These are phyloP conservation scores for Papilio xuthus DNA, from an alignment of 1,140 invertebrate genomes.

Conservation along the genomic window DNA sequence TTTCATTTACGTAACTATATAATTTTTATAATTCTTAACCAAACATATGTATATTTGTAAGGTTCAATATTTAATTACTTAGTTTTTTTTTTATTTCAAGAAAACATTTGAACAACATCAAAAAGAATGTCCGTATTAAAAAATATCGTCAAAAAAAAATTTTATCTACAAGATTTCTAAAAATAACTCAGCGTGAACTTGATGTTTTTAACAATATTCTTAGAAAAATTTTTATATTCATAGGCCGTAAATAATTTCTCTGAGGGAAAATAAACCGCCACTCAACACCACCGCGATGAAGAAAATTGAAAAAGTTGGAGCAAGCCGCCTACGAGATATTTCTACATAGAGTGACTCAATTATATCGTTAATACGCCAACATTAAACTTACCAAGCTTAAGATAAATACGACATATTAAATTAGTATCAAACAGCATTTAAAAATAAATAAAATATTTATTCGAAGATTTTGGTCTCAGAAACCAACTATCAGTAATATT, in stretches of 20 bases:
- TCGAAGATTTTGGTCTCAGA: too few species aligned
- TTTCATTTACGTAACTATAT: too few species aligned
- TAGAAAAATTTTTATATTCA: conserved; percentile 6
- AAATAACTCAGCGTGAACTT: not conserved
- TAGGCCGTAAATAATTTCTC: not conserved
- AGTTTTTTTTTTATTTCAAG: too few species aligned
- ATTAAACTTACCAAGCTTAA: not conserved
- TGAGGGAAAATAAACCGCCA: not conserved
- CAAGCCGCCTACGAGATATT: not conserved
- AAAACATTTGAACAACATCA: not conserved
- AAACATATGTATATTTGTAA: too few species aligned
- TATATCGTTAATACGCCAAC: not conserved
- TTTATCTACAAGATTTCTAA: not conserved
- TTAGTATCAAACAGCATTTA: too few species aligned
- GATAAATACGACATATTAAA: too few species aligned
- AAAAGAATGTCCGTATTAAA: too few species aligned
- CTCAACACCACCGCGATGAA: not conserved
- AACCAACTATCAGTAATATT: too few species aligned
- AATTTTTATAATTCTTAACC: too few species aligned
- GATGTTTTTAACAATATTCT: not conserved
- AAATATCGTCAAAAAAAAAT: not conserved
- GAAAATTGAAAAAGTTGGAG: conserved; percentile 5
- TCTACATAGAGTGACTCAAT: not conserved
- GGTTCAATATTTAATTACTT: too few species aligned
- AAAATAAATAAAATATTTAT: too few species aligned